phyloP scores from a whole-genome alignment of 2,113 vertebrate genomes.

The Raja brachyura region DNA sequence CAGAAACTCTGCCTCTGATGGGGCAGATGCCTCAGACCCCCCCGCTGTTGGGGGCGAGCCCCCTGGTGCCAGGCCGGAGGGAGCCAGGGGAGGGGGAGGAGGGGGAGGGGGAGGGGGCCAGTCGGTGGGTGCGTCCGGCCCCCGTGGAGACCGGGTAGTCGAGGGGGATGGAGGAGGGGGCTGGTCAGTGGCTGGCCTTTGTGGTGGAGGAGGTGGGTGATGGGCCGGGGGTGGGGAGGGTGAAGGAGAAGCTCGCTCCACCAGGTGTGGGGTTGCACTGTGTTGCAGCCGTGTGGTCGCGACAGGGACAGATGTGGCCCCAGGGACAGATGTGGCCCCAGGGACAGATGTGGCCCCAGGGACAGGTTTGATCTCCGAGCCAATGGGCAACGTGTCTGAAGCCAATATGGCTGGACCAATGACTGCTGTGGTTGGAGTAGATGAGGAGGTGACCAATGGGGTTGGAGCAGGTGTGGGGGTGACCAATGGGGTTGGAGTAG shows the following conservation, averaged over 20 bases:
- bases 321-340: too few species aligned
- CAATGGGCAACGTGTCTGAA: background rate
- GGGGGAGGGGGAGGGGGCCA: conserved; percentile 85
- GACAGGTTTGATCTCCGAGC: background rate
- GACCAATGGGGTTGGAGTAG: background rate
- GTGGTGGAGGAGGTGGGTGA: conserved; percentile 71
- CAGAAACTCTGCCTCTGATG: conserved; percentile 69
- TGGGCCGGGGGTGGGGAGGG: conserved; percentile 76
- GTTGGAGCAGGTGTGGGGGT: background rate
- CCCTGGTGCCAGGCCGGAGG: too few species aligned
- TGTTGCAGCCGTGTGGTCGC: background rate
- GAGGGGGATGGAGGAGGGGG: conserved; percentile 41
- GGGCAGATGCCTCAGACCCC: conserved; percentile 55
- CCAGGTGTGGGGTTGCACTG: background rate
- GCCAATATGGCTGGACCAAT: background rate
- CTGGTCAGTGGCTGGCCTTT: conserved; percentile 52
- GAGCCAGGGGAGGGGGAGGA: conserved; percentile 74
- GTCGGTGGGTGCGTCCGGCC: conserved; percentile 47
- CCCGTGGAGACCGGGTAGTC: conserved; percentile 37
- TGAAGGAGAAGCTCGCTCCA: conserved; percentile 56
- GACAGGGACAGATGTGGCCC: background rate
- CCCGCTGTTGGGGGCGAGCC: too few species aligned
- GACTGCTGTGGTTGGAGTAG: background rate
- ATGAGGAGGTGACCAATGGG: background rate
- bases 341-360: background rate